These are phyloP conservation scores for Hiodon tergisus DNA, from an alignment of 2,113 vertebrate genomes.

Conservation along the genomic window DNA sequence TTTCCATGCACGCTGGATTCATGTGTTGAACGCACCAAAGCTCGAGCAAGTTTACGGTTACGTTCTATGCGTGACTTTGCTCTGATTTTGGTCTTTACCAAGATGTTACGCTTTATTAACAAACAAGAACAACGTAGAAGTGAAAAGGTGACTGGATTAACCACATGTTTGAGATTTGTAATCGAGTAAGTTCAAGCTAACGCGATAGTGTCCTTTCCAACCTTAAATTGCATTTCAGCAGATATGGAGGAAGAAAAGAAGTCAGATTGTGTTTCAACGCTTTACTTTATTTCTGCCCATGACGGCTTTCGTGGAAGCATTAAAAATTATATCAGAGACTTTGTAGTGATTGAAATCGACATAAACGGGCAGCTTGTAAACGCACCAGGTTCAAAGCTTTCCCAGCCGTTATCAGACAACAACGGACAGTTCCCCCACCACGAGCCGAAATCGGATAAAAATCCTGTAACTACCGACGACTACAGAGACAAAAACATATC, in stretches of 20 bases:
- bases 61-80: no score
- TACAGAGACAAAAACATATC: background rate
- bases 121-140: no score
- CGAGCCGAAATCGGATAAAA: constrained; percentile 28
- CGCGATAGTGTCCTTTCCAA: no score
- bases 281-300: constrained; percentile 67
- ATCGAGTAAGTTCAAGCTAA: no score
- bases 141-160: background rate
- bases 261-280: background rate
- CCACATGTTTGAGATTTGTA: constrained; percentile 13
- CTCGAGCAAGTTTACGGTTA: no score
- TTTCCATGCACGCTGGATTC: background rate
- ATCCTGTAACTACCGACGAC: accelerated
- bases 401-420: background rate
- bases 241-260: constrained; percentile 39
- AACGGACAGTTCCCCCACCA: background rate
- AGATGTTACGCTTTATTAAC: background rate
- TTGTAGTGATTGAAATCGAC: constrained; percentile 82
- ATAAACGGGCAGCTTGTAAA: constrained; percentile 43
- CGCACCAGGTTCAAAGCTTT: background rate
- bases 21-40: background rate
- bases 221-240: no score
- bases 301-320: constrained; percentile 78
- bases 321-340: constrained; percentile 78
- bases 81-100: background rate